Base-by-base conservation (phyloP, 2,797 vertebrate species). In the Premnoplex brunnescens region DNA sequence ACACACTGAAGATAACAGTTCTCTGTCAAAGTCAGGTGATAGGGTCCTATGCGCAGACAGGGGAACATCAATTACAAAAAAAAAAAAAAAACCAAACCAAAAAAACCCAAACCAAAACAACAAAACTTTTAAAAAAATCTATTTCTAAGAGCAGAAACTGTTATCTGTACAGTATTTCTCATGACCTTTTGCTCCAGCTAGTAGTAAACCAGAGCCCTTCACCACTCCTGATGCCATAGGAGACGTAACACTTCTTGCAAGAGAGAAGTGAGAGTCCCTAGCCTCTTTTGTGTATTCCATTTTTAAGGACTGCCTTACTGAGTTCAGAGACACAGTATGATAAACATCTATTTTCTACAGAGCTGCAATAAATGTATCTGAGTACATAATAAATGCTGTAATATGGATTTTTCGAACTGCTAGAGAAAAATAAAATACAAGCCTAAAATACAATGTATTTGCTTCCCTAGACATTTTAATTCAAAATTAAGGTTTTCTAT, bases 261-360 rank as follows among this genome's bases (percentile, higher is more conserved):
- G 32, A 67, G 30, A 68, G 3, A 28, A 21, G 14, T 59, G 20
- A 23, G 46, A 72, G 11, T 55, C 24, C 34, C 55, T 37, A 52
- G 10, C 1, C 7, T 67, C 54, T 34, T 59, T 34, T 14, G 9
- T 27, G 28, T 41, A 49, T 68, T 37, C 20, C 12, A 10, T 64
- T 92, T 94, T 83, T 88, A 91, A 87, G 66, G 34, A 51, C 8
- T 69, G 12, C 27, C 14, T 86, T 73, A 39, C 62, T 49, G n/a
- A 63, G 24, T 89, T 81, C 60, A 91, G 36, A 91, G 10, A 43
- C 34, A 56, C 20, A 58, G 56, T 37, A 72, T 28, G 24, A 93
- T 85, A 80, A 93, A 78, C 39, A 87, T 15, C 39, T 91, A 17
- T 92, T 94, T 96, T 96, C 56, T 80, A 43, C 56, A 46, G 23